Evolutionary conservation across 1,140 invertebrate species (phyloP), one percentile per base, ranked within the genome.

Genomic region (Solenopsis fugax): DNA sequence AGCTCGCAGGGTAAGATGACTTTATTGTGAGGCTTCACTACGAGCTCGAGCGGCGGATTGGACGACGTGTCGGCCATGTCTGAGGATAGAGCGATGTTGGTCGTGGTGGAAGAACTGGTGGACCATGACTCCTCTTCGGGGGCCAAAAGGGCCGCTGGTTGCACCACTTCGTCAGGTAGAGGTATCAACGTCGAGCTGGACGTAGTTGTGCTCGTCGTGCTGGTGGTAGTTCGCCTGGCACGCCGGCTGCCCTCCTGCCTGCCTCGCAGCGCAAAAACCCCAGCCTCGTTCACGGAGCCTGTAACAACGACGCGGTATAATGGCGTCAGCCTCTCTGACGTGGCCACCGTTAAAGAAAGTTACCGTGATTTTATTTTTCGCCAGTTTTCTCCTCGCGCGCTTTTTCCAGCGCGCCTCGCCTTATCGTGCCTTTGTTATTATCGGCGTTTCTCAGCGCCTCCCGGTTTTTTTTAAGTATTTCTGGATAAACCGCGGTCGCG

Each of bases 271-370:
- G 93, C 93, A 90, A 93, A 95, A 86, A 95, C 92, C 18, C 94
- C 93, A 41, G 94, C 94, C 86, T 95, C 94, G 92, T 95, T 95
- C 89, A 93, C 93, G 56, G 93, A 93, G 73, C 93, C 95, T 95
- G 92, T 62, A 94, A 93, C 88, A 77, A 62, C 58, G 41, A 62
- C 54, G 69, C 4, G 45, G 45, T 58, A 82, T 84, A 62, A 75
- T 50, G 13, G 29, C 80, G 29, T 75, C 80, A 45, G 80, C 21
- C n/a, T 50, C 56, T 50, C 41, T 37, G 29, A 54, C 29, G 48
- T 52, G 60, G 41, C 29, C 24, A 18, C 16, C 80, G 21, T 82
- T 82, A 75, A 84, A 62, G 41, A 60, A 62, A 75, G 54, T 75
- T 73, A 50, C 54, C 69, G 69, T 62, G 80, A 84, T 84, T 84